These are phyloP conservation scores for Nemapogon koenigi DNA, from an alignment of 2,888 invertebrate genomes.

Conservation along the genomic window DNA sequence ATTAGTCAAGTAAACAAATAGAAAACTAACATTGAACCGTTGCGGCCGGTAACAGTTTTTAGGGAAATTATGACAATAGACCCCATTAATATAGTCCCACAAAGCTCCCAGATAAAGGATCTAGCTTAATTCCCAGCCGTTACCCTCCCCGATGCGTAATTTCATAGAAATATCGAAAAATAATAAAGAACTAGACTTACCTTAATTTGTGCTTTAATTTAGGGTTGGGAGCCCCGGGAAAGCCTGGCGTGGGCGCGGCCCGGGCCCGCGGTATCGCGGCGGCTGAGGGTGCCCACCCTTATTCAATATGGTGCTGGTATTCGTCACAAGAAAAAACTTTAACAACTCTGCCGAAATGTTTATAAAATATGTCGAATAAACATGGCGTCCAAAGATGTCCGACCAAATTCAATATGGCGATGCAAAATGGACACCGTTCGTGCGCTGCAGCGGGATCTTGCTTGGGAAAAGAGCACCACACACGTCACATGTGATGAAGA, in stretches of 20 bases:
- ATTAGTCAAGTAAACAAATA: too few species aligned
- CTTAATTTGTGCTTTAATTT: constrained; percentile 63
- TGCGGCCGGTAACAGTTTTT: too few species aligned
- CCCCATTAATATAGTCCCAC: too few species aligned
- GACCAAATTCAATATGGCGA: constrained; percentile 68
- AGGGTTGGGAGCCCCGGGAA: constrained; percentile 57
- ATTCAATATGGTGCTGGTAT: too few species aligned
- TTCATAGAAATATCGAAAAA: constrained; percentile 48
- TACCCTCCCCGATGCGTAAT: constrained; percentile 29
- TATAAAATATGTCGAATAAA: constrained; percentile 79
- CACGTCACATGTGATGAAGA: constrained; percentile 24
- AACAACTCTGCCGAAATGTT: constrained; percentile 70
- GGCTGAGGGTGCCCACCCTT: too few species aligned
- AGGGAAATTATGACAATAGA: too few species aligned
- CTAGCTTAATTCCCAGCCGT: too few species aligned
- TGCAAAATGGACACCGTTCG: constrained; percentile 65
- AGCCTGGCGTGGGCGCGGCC: too few species aligned
- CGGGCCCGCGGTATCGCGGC: too few species aligned
- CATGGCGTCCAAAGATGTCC: constrained; percentile 75
- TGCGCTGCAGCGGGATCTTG: constrained; percentile 16
- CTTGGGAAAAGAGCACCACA: constrained; percentile 31
- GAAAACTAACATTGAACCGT: too few species aligned
- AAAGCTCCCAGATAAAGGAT: too few species aligned
- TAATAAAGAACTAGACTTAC: constrained; percentile 42
- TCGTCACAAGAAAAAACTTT: constrained; percentile 61